phyloP scores from a whole-genome alignment of 1,140 invertebrate genomes.

The Diorhabda elongata region DNA sequence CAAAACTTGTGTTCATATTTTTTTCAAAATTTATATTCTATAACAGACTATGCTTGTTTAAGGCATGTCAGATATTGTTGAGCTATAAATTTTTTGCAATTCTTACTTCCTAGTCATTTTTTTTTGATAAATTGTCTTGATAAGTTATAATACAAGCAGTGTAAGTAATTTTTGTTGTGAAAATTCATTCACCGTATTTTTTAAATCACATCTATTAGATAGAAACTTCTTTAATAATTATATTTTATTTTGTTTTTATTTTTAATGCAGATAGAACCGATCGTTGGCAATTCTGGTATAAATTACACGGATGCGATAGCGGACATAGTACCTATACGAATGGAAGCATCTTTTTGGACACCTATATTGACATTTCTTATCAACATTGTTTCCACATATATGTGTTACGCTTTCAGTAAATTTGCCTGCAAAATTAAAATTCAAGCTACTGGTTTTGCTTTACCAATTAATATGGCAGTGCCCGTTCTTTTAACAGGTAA shows the following conservation, averaged over 20 bases:
- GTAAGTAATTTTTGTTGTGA: too few relatives aligned
- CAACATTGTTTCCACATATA: slow-evolving; percentile 60
- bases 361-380: slow-evolving; percentile 58
- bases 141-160: too few relatives aligned
- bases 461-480: slow-evolving; percentile 69
- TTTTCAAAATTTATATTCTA: too few relatives aligned
- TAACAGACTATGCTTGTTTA: too few relatives aligned
- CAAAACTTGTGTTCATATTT: too few relatives aligned
- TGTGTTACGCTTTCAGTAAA: slow-evolving; percentile 71
- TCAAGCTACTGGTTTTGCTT: slow-evolving; percentile 72
- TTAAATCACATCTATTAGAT: neutral
- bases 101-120: too few relatives aligned
- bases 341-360: slow-evolving; percentile 44
- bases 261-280: slow-evolving; percentile 23
- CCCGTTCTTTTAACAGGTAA: slow-evolving; percentile 59
- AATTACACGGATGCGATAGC: slow-evolving; percentile 40
- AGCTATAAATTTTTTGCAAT: too few relatives aligned
- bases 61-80: too few relatives aligned
- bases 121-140: too few relatives aligned
- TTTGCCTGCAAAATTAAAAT: slow-evolving; percentile 82
- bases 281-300: slow-evolving; percentile 31
- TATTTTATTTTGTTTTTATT: neutral
- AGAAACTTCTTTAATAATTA: neutral
- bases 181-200: too few relatives aligned
- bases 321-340: slow-evolving; percentile 39